phyloP scores from a whole-genome alignment of 2,113 vertebrate genomes.

The Percopsis transmontana region DNA sequence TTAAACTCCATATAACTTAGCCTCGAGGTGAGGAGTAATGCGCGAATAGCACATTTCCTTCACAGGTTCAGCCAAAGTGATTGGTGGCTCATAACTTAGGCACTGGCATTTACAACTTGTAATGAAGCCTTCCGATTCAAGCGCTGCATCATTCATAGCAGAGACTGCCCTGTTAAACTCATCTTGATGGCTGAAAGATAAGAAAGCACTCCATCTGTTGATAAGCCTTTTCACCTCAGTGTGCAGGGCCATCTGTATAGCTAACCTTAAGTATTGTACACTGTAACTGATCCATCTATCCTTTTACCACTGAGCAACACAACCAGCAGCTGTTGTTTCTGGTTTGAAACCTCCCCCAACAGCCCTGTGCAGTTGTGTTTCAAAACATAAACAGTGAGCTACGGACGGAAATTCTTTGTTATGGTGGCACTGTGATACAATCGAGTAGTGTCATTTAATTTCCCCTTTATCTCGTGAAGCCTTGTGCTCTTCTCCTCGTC shows the following conservation, averaged over 20 bases:
- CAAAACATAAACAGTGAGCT: too few species aligned
- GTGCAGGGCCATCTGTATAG: not conserved
- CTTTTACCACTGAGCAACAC: not conserved
- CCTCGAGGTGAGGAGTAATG: slow-evolving; percentile 19
- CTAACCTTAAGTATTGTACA: slow-evolving; percentile 17
- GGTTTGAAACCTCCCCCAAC: not conserved
- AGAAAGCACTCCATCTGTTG: slow-evolving; percentile 23
- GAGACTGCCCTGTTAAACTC: slow-evolving; percentile 20
- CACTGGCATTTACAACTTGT: slow-evolving; percentile 49
- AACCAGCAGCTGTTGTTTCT: not conserved
- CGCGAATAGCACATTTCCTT: slow-evolving; percentile 10
- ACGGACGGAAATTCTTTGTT: too few species aligned
- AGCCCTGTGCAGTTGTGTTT: too few species aligned
- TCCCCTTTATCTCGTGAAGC: too few species aligned
- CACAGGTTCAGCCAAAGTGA: slow-evolving; percentile 28
- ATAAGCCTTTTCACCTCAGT: not conserved
- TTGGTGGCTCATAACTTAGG: slow-evolving; percentile 27
- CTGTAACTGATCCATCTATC: slow-evolving; percentile 20
- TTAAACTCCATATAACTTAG: slow-evolving; percentile 3
- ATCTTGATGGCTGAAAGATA: slow-evolving; percentile 24
- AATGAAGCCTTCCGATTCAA: slow-evolving; percentile 41
- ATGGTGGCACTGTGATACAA: too few species aligned
- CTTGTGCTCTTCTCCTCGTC: too few species aligned
- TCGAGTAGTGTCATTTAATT: too few species aligned
- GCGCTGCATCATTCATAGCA: slow-evolving; percentile 25